A percentile compares a stretch with the other conserved stretches of the same genome.
Conservation (phyloP, 2,888 invertebrate genomes). For the Drosophila macrospina region DNA sequence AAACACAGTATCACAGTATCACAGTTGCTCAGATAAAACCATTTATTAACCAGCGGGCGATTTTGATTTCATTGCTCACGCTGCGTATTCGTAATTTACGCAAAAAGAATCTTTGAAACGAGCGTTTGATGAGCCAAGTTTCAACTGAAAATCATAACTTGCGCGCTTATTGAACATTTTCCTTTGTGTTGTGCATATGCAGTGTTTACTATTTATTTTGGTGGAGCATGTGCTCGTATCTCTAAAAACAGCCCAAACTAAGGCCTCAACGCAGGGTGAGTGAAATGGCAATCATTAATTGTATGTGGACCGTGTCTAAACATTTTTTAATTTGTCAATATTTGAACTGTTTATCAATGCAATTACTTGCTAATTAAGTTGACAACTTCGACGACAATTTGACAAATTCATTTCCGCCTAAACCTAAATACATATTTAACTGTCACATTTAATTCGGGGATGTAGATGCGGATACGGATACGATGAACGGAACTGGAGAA, state of each 20-base stretch:
- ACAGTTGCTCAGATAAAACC: constrained; percentile 12
- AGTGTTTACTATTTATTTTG: neutral
- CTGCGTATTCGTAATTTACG: constrained; percentile 25
- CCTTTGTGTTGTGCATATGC: no score
- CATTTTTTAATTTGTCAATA: constrained; percentile 6
- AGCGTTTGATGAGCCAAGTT: neutral
- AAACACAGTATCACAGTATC: neutral
- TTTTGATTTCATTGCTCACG: constrained; percentile 12
- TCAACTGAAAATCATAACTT: constrained; percentile 16
- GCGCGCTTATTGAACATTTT: constrained; percentile 8
- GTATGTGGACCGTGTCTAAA: neutral
- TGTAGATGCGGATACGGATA: constrained; percentile 21
- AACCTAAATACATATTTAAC: constrained; percentile 27
- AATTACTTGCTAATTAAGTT: constrained; percentile 47
- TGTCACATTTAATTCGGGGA: constrained; percentile 26
- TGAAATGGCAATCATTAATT: neutral
- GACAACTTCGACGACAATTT: constrained; percentile 50
- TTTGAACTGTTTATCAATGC: constrained; percentile 19
- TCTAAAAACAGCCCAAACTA: no score
- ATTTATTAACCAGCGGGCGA: constrained; percentile 43
- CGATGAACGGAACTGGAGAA: constrained; percentile 39
- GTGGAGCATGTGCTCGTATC: no score
- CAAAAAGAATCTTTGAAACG: constrained; percentile 1
- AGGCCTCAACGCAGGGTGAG: no score
- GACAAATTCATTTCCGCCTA: constrained; percentile 74